phyloP scores from a whole-genome alignment of 92 coral and sea anemone species.

The Epizoanthus stellaris region DNA sequence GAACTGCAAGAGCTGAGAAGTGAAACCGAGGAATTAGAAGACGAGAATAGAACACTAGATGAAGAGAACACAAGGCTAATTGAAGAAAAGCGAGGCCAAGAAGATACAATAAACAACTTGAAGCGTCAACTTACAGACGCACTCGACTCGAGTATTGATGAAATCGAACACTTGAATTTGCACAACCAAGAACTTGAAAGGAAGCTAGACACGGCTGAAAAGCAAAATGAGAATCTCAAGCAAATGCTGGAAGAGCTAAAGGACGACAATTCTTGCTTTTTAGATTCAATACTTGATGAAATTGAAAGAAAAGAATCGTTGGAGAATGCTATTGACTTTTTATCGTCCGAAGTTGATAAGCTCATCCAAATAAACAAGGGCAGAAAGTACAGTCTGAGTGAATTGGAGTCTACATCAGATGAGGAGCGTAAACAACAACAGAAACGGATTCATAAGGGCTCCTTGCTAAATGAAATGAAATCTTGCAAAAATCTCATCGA shows the following conservation, averaged over 20 bases:
- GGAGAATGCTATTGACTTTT: constrained; percentile 71
- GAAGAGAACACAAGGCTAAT: constrained; percentile 86
- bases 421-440: constrained; percentile 49
- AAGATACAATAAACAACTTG: constrained; percentile 85
- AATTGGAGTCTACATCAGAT: constrained; percentile 32
- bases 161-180: constrained; percentile 86
- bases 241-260: constrained; percentile 65
- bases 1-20: constrained; percentile 60
- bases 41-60: constrained; percentile 78
- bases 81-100: constrained; percentile 89
- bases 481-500: constrained; percentile 91
- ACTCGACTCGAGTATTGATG: constrained; percentile 93
- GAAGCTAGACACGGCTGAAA: constrained; percentile 56
- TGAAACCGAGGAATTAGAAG: constrained; percentile 78
- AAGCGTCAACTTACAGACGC: constrained; percentile 90
- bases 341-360: constrained; percentile 66
- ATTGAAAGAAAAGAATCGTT: constrained; percentile 71
- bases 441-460: constrained; percentile 59
- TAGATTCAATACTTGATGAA: constrained; percentile 80
- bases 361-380: constrained; percentile 62
- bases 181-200: constrained; percentile 74
- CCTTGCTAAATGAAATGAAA: constrained; percentile 81
- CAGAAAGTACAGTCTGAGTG: constrained; percentile 19
- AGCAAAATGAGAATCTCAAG: constrained; percentile 63
- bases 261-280: constrained; percentile 59